A percentile compares a stretch with the other conserved stretches of the same genome.
phyloP scores from a whole-genome alignment of 2,888 invertebrate genomes.

The Anthoptus insignis region DNA sequence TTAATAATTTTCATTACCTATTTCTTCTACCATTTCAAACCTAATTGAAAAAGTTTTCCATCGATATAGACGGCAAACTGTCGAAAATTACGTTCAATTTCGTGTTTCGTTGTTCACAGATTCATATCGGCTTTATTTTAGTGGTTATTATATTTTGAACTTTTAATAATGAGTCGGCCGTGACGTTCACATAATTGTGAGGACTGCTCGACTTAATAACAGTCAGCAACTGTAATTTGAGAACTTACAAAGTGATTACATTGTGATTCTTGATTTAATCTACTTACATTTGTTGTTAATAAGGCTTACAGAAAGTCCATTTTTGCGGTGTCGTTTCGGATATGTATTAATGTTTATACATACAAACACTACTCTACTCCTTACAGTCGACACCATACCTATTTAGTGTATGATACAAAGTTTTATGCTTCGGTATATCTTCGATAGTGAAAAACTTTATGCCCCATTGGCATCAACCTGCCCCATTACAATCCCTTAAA shows the following conservation, averaged over 20 bases:
- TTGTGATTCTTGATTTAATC: conserved; percentile 38
- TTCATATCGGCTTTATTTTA: conserved; percentile 74
- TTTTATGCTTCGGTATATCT: too few species aligned
- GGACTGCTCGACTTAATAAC: conserved; percentile 56
- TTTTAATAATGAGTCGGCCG: conserved; percentile 74
- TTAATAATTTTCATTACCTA: conserved; percentile 54
- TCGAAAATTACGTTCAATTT: conserved; percentile 76
- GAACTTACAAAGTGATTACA: conserved; percentile 69
- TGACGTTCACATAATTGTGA: conserved; percentile 61
- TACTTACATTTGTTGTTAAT: conserved; percentile 43
- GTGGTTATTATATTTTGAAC: conserved; percentile 78
- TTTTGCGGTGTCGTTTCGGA: conserved; percentile 5
- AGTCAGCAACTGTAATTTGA: conserved; percentile 62
- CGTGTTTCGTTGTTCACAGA: conserved; percentile 68
- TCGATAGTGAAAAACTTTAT: too few species aligned
- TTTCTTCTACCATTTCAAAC: conserved; percentile 56
- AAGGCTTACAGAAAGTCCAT: conserved; percentile 24
- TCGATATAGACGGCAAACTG: conserved; percentile 71
- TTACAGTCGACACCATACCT: too few species aligned
- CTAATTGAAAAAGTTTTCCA: conserved; percentile 85
- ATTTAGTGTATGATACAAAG: too few species aligned
- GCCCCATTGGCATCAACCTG: too few species aligned
- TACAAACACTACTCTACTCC: too few species aligned
- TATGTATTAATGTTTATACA: conserved; percentile 19
- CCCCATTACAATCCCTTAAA: too few species aligned